A percentile compares a stretch with the other conserved stretches of the same genome.
These are phyloP conservation scores for Eurypyga helias DNA, from an alignment of 2,113 vertebrate species.

Conservation along the genomic window DNA sequence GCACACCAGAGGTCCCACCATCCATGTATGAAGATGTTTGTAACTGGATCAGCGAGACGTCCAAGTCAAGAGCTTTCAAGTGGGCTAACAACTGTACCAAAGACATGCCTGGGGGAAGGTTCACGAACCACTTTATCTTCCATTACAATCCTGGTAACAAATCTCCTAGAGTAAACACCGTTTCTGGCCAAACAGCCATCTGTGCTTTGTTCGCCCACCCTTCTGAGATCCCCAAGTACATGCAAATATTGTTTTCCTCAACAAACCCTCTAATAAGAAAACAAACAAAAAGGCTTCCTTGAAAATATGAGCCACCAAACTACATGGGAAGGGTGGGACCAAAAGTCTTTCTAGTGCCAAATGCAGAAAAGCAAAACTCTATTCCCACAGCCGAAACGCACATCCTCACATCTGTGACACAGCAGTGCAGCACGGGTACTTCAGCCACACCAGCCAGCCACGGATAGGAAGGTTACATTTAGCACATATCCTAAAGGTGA, in stretches of 20 bases:
- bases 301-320: neutral
- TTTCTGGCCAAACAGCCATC: conserved; percentile 33
- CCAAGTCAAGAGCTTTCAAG: neutral
- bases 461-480: neutral
- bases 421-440: neutral
- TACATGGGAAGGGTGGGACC: neutral
- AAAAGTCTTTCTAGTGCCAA: neutral
- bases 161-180: conserved; percentile 35
- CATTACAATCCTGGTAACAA: neutral
- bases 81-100: neutral
- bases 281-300: neutral
- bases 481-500: neutral
- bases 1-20: neutral
- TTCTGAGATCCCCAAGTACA: neutral
- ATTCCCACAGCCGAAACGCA: neutral
- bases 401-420: neutral
- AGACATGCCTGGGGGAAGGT: neutral
- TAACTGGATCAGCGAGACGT: neutral
- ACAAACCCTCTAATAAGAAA: neutral
- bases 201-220: neutral
- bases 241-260: neutral
- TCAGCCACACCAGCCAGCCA: neutral
- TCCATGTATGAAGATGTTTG: neutral
- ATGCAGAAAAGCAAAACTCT: neutral
- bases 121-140: conserved; percentile 17